A percentile compares a stretch with the other conserved stretches of the same genome.
phyloP scores from a whole-genome alignment of 2,888 invertebrate genomes.

The Erebia aethiops region DNA sequence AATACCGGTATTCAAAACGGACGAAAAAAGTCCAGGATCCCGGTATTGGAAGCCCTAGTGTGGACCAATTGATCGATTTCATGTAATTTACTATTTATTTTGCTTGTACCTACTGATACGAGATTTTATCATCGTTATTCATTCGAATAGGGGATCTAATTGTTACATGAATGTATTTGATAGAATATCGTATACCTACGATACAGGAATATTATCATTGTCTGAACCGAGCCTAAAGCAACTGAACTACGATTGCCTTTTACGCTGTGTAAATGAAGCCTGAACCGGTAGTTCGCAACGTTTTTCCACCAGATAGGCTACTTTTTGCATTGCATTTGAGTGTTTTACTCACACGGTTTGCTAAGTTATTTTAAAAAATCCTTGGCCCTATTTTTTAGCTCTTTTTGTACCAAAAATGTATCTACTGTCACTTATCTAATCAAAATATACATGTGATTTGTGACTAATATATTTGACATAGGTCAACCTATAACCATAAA shows the following conservation, averaged over 20 bases:
- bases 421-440: neutral
- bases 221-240: constrained; percentile 20
- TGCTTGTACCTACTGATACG: too few relatives aligned
- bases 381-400: constrained; percentile 10
- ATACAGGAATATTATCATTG: neutral
- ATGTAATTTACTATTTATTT: too few relatives aligned
- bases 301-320: constrained; percentile 22
- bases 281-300: constrained; percentile 18
- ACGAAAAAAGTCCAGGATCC: too few relatives aligned
- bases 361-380: constrained; percentile 3
- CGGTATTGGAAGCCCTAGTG: too few relatives aligned
- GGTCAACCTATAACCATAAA: neutral
- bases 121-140: too few relatives aligned
- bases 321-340: constrained; percentile 23
- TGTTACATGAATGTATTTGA: too few relatives aligned
- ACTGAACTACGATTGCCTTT: constrained; percentile 25
- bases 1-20: too few relatives aligned
- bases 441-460: neutral
- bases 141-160: too few relatives aligned
- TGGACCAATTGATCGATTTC: too few relatives aligned
- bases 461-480: neutral
- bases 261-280: constrained; percentile 27
- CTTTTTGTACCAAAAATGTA: neutral
- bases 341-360: constrained; percentile 1
- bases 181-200: neutral